Conservation (phyloP, 35 echinoderm and acorn worm species). For the Holothuria glaberrima region DNA sequence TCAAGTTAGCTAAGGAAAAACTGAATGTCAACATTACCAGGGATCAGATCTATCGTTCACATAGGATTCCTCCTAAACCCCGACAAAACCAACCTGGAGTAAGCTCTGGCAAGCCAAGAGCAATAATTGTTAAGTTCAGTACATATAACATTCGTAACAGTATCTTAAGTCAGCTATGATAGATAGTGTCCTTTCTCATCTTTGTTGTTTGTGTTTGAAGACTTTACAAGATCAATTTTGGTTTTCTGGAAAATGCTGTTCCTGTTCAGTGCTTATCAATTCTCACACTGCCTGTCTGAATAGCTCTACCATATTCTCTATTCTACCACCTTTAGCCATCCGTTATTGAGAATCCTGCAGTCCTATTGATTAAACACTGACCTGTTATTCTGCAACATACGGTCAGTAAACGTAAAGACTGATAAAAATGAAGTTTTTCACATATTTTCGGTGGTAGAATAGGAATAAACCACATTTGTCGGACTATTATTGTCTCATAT, state of each 20-base stretch:
- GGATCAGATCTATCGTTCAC: neutral
- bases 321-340: too few species aligned
- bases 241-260: conserved; percentile 4
- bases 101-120: neutral
- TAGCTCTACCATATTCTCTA: neutral
- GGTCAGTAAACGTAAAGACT: too few species aligned
- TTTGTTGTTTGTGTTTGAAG: conserved; percentile 23
- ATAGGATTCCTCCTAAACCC: neutral
- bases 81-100: neutral
- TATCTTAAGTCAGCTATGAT: neutral
- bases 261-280: conserved; percentile 8
- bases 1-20: too few species aligned
- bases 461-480: too few species aligned
- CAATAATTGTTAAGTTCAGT: neutral
- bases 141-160: neutral
- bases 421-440: too few species aligned
- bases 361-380: too few species aligned
- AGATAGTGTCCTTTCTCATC: neutral
- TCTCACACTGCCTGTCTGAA: conserved; percentile 12
- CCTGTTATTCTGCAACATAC: too few species aligned
- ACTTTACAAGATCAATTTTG: conserved; percentile 5
- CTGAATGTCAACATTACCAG: neutral
- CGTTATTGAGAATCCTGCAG: too few species aligned
- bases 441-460: too few species aligned
- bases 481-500: too few species aligned